phyloP scores from a whole-genome alignment of 2,797 vertebrate species.

The Salmo trutta region DNA sequence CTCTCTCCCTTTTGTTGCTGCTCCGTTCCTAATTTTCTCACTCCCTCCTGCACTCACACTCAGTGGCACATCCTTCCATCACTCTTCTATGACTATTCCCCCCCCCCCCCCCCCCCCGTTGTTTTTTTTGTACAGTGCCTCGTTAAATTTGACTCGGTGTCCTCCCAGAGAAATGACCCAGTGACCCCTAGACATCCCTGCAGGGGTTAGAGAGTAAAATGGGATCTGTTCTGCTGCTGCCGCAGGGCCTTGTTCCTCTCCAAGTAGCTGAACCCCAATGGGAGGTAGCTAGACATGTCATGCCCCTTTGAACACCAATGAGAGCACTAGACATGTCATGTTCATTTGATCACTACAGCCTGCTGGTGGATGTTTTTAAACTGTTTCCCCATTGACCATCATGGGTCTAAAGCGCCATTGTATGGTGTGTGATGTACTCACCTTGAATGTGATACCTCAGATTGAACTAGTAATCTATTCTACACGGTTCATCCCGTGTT shows the following conservation, averaged over 20 bases:
- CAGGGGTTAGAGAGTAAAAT: constrained; percentile 5
- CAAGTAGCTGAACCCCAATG: constrained; percentile 1
- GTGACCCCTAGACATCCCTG: constrained; percentile 38
- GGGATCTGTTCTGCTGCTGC: constrained; percentile 26
- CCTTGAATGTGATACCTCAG: background rate
- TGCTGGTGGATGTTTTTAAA: background rate
- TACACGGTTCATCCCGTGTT: background rate
- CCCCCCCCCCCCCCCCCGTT: background rate
- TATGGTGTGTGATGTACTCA: background rate
- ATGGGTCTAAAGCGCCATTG: background rate
- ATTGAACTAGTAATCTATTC: background rate
- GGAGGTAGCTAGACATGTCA: background rate
- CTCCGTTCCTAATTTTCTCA: constrained; percentile 7
- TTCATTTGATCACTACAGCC: background rate
- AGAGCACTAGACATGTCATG: background rate
- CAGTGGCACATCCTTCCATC: constrained; percentile 35
- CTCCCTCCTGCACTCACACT: constrained; percentile 15
- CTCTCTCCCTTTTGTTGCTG: constrained; percentile 3
- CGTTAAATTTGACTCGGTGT: constrained; percentile 32
- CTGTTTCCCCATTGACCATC: background rate
- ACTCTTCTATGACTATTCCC: constrained; percentile 18
- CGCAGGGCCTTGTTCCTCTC: background rate
- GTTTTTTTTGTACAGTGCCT: constrained; percentile 26
- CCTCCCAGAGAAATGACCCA: constrained; percentile 9
- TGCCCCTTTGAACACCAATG: background rate